These are phyloP conservation scores for Tetramorium parvispinum DNA, from an alignment of 1,140 invertebrate species.

Conservation along the genomic window DNA sequence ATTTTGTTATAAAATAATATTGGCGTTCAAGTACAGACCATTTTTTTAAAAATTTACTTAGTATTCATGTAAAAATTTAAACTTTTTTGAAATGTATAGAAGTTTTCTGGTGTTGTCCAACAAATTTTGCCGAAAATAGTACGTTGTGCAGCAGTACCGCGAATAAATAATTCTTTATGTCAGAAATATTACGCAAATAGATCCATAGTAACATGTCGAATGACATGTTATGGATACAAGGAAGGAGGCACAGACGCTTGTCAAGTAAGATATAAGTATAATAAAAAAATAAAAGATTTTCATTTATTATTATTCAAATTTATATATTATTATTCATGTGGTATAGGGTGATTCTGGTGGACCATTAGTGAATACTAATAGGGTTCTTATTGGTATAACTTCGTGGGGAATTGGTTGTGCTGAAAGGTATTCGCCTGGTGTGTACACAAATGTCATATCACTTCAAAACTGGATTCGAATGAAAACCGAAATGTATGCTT, in stretches of 20 bases:
- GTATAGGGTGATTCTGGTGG: constrained; percentile 89
- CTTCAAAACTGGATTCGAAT: constrained; percentile 82
- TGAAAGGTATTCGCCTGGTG: constrained; percentile 86
- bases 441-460: constrained; percentile 87
- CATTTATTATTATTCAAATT: neutral
- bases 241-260: constrained; percentile 74
- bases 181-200: constrained; percentile 59
- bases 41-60: neutral
- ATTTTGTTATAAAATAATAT: neutral
- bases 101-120: neutral
- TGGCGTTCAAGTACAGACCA: neutral
- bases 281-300: neutral
- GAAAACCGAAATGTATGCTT: constrained; percentile 5
- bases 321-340: neutral
- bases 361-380: constrained; percentile 86
- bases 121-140: constrained; percentile 48
- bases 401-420: constrained; percentile 89
- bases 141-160: constrained; percentile 67
- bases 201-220: constrained; percentile 57
- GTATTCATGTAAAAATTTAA: neutral
- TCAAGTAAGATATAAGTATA: constrained; percentile 71
- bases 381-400: constrained; percentile 87
- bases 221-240: constrained; percentile 75
- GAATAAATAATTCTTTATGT: constrained; percentile 58
- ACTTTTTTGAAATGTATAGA: constrained; percentile 1